Percentiles rank a stretch among this genome's conserved stretches.
Evolutionary conservation across 2,113 vertebrate species (phyloP).

Genomic region (Corynorhinus townsendii): DNA sequence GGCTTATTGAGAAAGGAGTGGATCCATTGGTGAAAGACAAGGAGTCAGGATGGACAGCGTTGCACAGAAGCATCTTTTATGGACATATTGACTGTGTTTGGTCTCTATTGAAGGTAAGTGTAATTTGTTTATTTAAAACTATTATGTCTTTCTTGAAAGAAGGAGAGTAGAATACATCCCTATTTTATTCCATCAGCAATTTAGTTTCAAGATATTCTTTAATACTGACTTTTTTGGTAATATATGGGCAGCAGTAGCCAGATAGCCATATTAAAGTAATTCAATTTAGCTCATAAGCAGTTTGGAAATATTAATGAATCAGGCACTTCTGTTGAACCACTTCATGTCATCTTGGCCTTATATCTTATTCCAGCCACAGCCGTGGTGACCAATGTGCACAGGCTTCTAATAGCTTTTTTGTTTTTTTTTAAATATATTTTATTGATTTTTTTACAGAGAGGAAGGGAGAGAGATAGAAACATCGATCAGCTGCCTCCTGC

Average conservation of each 20-base stretch:
- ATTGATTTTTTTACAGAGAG: too few relatives aligned
- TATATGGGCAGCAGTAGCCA: not conserved
- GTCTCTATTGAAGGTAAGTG: constrained; percentile 90
- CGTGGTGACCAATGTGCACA: not conserved
- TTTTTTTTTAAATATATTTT: too few relatives aligned
- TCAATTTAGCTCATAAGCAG: not conserved
- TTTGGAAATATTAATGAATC: not conserved
- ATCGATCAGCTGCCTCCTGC: too few relatives aligned
- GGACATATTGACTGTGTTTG: constrained; percentile 96
- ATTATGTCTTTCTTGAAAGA: not conserved
- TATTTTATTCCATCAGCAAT: not conserved
- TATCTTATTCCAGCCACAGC: not conserved
- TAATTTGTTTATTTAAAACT: constrained; percentile 38
- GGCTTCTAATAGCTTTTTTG: not conserved
- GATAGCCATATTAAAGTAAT: not conserved
- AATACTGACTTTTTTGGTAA: not conserved
- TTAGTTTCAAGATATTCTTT: not conserved
- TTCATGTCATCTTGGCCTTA: not conserved
- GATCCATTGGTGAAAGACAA: constrained; percentile 91
- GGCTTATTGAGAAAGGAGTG: constrained; percentile 91
- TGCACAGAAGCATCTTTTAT: constrained; percentile 96
- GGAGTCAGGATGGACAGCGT: constrained; percentile 96
- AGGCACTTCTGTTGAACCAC: not conserved
- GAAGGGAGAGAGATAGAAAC: too few relatives aligned
- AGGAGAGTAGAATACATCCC: not conserved